Conservation (phyloP, 2,888 invertebrate genomes). For the Camptogramma bilineatum region DNA sequence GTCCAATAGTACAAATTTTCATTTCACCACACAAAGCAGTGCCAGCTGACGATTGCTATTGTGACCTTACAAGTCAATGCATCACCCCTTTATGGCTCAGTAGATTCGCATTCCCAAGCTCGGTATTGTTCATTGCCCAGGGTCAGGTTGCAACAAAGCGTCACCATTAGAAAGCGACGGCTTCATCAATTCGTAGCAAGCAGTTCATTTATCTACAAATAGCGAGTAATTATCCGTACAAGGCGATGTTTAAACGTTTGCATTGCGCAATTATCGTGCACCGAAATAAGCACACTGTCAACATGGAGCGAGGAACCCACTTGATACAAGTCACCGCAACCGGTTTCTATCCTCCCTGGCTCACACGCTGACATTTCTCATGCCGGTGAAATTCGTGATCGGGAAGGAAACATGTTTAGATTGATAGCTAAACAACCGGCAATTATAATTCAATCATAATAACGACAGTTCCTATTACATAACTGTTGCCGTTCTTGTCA, state of each 20-base stretch:
- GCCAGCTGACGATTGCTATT: slow-evolving; percentile 16
- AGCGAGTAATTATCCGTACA: slow-evolving; percentile 60
- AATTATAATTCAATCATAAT: slow-evolving; percentile 67
- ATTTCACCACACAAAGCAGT: slow-evolving; percentile 17
- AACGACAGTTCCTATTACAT: slow-evolving; percentile 64
- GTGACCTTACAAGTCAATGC: slow-evolving; percentile 27
- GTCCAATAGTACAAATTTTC: slow-evolving; percentile 10
- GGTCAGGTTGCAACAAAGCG: slow-evolving; percentile 42
- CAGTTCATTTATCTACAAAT: slow-evolving; percentile 56
- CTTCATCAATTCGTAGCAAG: slow-evolving; percentile 46
- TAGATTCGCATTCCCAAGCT: slow-evolving; percentile 39
- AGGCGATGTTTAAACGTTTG: slow-evolving; percentile 66
- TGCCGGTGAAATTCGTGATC: slow-evolving; percentile 72
- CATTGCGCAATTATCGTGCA: slow-evolving; percentile 61
- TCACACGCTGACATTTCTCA: slow-evolving; percentile 71
- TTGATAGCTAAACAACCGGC: slow-evolving; percentile 63
- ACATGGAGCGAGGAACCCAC: slow-evolving; percentile 48
- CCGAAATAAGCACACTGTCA: slow-evolving; percentile 63
- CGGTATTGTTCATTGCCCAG: slow-evolving; percentile 43
- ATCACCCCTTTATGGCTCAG: slow-evolving; percentile 26
- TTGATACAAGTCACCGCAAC: slow-evolving; percentile 56
- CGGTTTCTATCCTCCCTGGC: slow-evolving; percentile 56
- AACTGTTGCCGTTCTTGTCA: slow-evolving; percentile 49
- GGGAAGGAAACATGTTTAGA: slow-evolving; percentile 65
- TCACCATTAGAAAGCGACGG: slow-evolving; percentile 45